Evolutionary conservation across 2,797 vertebrate species (phyloP).

Genomic region (Orestias chungarensis): DNA sequence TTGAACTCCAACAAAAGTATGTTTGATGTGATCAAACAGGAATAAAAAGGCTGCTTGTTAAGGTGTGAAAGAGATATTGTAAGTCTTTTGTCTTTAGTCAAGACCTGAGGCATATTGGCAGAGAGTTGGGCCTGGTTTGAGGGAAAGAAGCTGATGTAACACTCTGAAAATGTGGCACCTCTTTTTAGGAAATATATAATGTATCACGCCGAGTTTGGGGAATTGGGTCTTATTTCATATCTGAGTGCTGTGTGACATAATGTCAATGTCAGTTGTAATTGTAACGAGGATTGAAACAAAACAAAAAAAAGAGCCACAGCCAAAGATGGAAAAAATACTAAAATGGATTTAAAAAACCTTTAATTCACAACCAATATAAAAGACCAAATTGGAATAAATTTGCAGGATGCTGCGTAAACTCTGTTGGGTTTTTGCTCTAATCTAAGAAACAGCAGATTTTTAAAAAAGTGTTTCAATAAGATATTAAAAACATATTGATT

Average conservation of each 20-base stretch:
- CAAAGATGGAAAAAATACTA: not conserved
- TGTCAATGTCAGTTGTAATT: not conserved
- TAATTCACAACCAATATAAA: not conserved
- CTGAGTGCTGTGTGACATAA: not conserved
- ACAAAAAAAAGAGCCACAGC: not conserved
- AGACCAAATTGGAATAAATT: not conserved
- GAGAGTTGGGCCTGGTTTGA: constrained; percentile 60
- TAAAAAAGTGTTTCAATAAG: not conserved
- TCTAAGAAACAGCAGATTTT: not conserved
- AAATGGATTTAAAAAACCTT: not conserved
- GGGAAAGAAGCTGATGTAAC: constrained; percentile 73
- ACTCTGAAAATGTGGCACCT: constrained; percentile 53
- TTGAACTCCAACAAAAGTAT: constrained; percentile 66
- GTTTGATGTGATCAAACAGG: constrained; percentile 77
- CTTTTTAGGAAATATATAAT: constrained; percentile 54
- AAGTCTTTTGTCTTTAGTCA: constrained; percentile 57
- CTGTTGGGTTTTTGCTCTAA: not conserved
- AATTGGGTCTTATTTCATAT: constrained; percentile 6
- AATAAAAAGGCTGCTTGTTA: constrained; percentile 74
- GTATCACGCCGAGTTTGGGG: constrained; percentile 57
- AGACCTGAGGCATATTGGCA: constrained; percentile 40
- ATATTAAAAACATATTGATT: not conserved
- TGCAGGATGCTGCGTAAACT: not conserved
- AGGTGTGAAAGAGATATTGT: constrained; percentile 68
- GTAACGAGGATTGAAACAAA: not conserved